A percentile compares a stretch with the other conserved stretches of the same genome.
phyloP scores from a whole-genome alignment of 2,113 vertebrate species.

The Trachemys scripta region DNA sequence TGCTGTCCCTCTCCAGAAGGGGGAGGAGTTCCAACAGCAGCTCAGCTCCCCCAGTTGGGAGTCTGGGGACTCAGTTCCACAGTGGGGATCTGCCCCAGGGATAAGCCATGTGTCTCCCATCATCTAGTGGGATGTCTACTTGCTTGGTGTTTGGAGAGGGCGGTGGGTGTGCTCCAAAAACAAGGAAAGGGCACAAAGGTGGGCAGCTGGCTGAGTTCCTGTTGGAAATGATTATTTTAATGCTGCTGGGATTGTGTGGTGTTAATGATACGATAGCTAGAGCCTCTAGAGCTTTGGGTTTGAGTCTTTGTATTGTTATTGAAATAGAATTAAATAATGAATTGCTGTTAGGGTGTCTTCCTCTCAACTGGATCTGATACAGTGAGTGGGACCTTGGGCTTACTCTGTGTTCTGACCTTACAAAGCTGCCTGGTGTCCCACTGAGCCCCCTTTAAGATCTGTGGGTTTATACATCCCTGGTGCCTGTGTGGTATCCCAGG shows the following conservation, averaged over 20 bases:
- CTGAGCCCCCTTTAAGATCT: neutral
- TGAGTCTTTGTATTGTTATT: conserved; percentile 4
- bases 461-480: neutral
- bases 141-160: neutral
- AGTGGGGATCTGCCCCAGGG: neutral
- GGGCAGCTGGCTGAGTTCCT: neutral
- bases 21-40: neutral
- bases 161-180: neutral
- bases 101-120: neutral
- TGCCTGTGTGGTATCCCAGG: neutral
- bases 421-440: neutral
- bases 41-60: neutral
- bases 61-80: neutral
- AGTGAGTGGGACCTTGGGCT: neutral
- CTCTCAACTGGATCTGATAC: conserved; percentile 17
- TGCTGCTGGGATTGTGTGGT: neutral
- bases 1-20: neutral
- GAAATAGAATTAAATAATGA: neutral
- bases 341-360: neutral
- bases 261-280: neutral
- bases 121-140: neutral
- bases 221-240: neutral
- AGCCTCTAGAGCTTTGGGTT: neutral
- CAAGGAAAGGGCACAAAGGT: neutral
- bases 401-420: neutral